Conservation (phyloP, 1,140 invertebrate species). For the Drosophila rhopaloa region DNA sequence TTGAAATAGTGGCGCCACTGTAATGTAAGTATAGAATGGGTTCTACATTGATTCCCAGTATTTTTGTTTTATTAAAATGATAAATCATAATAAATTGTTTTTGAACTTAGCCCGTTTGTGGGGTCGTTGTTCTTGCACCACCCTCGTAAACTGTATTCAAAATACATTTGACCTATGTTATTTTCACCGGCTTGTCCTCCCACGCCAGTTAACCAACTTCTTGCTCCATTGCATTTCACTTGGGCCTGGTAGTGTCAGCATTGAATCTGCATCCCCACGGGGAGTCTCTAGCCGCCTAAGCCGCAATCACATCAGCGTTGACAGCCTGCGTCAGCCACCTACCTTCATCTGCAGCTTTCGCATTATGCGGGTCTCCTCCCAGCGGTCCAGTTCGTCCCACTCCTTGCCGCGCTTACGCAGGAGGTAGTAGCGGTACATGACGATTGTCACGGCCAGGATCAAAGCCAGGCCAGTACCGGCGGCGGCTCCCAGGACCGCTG, state of each 20-base stretch:
- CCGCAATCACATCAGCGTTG: not conserved
- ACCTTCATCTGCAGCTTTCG: constrained; percentile 81
- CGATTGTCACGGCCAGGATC: constrained; percentile 88
- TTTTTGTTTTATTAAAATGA: no score
- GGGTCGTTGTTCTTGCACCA: no score
- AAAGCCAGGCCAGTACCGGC: constrained; percentile 88
- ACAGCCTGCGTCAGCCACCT: constrained; percentile 37
- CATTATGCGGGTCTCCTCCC: constrained; percentile 84
- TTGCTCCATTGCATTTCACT: constrained; percentile 2
- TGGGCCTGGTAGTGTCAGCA: constrained; percentile 29
- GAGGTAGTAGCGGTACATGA: constrained; percentile 88
- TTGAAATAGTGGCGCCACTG: constrained; percentile 6
- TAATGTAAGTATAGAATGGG: not conserved
- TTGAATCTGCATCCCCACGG: constrained; percentile 8
- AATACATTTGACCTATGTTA: constrained; percentile 1
- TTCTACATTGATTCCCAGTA: not conserved
- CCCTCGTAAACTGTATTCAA: not conserved
- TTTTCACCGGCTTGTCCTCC: not conserved
- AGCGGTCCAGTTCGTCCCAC: constrained; percentile 87
- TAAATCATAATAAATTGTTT: no score
- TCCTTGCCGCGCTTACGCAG: constrained; percentile 85
- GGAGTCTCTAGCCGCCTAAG: not conserved
- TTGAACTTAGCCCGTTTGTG: no score
- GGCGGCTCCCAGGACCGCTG: constrained; percentile 88
- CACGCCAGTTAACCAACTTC: not conserved